Conservation (phyloP, 1,140 invertebrate species). For the Drosophila mojavensis region DNA sequence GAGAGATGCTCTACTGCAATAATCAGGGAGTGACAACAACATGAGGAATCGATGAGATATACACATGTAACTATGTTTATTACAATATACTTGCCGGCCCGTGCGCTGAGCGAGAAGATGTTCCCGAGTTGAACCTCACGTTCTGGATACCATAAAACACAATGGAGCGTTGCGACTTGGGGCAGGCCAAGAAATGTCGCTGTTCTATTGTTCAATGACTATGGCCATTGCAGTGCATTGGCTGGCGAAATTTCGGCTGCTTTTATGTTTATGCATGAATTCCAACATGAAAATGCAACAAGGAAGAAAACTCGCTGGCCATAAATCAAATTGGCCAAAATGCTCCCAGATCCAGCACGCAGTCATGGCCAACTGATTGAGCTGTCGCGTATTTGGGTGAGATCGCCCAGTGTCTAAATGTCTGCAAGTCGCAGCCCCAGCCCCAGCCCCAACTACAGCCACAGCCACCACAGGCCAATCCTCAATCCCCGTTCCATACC, state of each 20-base stretch:
- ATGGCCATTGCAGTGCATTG: constrained; percentile 5
- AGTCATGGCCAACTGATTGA: constrained; percentile 79
- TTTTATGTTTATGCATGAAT: constrained; percentile 82
- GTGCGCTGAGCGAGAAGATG: constrained; percentile 53
- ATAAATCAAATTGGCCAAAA: constrained; percentile 76
- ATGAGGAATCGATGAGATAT: constrained; percentile 23
- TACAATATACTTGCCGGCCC: constrained; percentile 23
- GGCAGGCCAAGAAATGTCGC: constrained; percentile 30
- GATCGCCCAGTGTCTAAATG: constrained; percentile 69
- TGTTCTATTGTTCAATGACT: constrained; percentile 69
- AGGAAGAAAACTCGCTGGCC: constrained; percentile 62
- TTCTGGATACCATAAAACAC: constrained; percentile 74
- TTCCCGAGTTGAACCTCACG: constrained; percentile 70
- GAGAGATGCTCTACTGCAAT: background rate
- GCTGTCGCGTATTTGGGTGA: constrained; percentile 79
- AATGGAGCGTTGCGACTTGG: constrained; percentile 63
- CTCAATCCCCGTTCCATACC: background rate
- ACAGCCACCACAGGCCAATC: background rate
- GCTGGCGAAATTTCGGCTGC: constrained; percentile 71
- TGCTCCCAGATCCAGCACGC: constrained; percentile 61
- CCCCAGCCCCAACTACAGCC: background rate
- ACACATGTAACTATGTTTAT: constrained; percentile 31
- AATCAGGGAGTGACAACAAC: constrained; percentile 58
- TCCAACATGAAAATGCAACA: constrained; percentile 78
- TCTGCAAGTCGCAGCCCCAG: constrained; percentile 13